phyloP scores from a whole-genome alignment of 2,888 invertebrate species.

The Crocallis elinguaria region DNA sequence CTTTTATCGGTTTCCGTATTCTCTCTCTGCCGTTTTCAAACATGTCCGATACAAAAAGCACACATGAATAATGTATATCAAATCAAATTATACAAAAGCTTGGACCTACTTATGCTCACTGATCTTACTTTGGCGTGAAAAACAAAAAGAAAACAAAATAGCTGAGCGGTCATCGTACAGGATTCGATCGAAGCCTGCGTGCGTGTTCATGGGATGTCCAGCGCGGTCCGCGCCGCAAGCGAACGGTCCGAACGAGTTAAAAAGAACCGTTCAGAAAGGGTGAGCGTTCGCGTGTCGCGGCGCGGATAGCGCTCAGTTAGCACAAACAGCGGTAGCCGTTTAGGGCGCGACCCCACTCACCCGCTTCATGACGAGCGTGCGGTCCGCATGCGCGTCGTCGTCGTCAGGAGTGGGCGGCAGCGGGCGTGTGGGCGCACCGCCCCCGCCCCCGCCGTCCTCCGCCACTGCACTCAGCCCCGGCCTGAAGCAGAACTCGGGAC shows the following conservation, averaged over 20 bases:
- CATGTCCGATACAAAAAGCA: constrained; percentile 78
- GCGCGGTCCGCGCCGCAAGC: constrained; percentile 7
- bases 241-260: background rate
- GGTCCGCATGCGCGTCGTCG: constrained; percentile 91
- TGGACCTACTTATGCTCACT: constrained; percentile 68
- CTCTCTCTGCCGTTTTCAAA: constrained; percentile 69
- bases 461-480: constrained; percentile 85
- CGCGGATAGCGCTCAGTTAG: constrained; percentile 35
- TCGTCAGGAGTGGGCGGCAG: constrained; percentile 98
- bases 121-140: constrained; percentile 83
- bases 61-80: constrained; percentile 63
- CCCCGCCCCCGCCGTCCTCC: constrained; percentile 42
- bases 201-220: constrained; percentile 24
- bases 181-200: constrained; percentile 26
- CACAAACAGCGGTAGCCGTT: constrained; percentile 24
- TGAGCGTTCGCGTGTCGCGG: background rate
- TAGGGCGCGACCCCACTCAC: constrained; percentile 85
- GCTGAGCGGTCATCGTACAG: constrained; percentile 19
- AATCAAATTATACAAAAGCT: constrained; percentile 47
- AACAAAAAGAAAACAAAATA: constrained; percentile 32
- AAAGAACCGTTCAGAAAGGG: background rate
- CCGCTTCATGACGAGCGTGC: constrained; percentile 96
- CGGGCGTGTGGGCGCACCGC: constrained; percentile 95
- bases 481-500: constrained; percentile 94
- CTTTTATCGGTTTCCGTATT: constrained; percentile 68